These are phyloP conservation scores for Phorcus lineatus DNA, from an alignment of 2,888 invertebrate genomes.

Conservation along the genomic window DNA sequence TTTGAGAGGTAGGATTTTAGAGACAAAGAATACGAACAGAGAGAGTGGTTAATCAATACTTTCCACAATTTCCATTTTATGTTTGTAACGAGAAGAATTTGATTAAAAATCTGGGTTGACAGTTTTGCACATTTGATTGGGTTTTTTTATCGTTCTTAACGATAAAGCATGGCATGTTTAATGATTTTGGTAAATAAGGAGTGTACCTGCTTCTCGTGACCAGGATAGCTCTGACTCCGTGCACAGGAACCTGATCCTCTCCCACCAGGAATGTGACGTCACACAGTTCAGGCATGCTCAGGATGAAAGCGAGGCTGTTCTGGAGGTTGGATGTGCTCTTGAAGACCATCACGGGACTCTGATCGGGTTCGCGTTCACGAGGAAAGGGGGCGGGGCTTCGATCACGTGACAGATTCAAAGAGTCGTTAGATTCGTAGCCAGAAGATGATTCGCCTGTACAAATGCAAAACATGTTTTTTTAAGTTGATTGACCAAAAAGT, in stretches of 20 bases:
- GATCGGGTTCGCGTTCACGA: neutral
- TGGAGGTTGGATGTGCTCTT: neutral
- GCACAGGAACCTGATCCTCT: neutral
- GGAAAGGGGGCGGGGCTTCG: neutral
- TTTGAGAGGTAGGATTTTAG: neutral
- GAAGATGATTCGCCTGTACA: neutral
- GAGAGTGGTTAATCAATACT: too few relatives aligned
- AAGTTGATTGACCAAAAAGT: neutral
- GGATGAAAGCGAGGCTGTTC: conserved; percentile 17
- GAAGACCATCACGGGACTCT: conserved; percentile 1
- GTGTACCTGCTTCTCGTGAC: conserved; percentile 14
- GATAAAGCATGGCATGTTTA: too few relatives aligned
- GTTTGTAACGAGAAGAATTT: too few relatives aligned
- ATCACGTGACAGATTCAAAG: neutral
- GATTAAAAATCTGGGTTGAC: too few relatives aligned
- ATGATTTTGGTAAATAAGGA: too few relatives aligned
- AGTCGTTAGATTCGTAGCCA: conserved; percentile 13
- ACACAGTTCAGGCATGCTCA: conserved; percentile 20
- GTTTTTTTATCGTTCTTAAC: too few relatives aligned
- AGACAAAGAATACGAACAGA: too few relatives aligned
- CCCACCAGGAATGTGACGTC: conserved; percentile 17
- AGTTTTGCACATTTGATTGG: too few relatives aligned
- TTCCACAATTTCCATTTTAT: too few relatives aligned
- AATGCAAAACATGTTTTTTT: too few relatives aligned
- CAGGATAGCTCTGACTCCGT: conserved; percentile 21